Evolutionary conservation across 2,113 vertebrate species (phyloP).

Genomic region (Caranx ignobilis): DNA sequence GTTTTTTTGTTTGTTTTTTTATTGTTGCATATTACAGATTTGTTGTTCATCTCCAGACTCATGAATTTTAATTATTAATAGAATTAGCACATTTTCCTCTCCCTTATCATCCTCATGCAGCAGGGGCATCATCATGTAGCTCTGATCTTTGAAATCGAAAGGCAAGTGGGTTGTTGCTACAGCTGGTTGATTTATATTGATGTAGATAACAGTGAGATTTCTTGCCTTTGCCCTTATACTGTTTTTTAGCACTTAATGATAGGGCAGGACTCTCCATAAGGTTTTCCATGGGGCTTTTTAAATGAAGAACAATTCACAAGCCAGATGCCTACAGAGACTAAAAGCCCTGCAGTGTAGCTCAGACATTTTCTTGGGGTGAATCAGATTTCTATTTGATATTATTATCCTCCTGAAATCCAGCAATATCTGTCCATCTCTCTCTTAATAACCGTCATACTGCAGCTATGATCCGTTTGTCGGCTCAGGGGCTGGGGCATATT

Average conservation of each 20-base stretch:
- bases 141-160: not conserved
- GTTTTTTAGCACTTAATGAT: conserved; percentile 12
- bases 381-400: conserved; percentile 3
- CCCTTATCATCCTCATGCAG: not conserved
- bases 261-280: not conserved
- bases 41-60: not conserved
- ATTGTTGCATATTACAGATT: not conserved
- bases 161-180: not conserved
- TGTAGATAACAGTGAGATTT: not conserved
- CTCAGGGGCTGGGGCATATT: not conserved
- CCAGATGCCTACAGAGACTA: conserved; percentile 31
- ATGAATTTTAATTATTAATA: not conserved
- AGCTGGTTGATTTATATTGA: not conserved
- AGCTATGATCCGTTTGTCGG: not conserved
- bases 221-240: conserved; percentile 8
- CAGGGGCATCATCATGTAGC: not conserved
- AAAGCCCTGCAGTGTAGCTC: conserved; percentile 44
- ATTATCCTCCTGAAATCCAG: conserved; percentile 5
- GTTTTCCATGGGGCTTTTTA: not conserved
- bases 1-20: not conserved
- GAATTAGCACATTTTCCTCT: not conserved
- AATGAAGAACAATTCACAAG: conserved; percentile 40
- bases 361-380: conserved; percentile 16
- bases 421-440: not conserved
- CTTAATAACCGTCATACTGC: not conserved